Evolutionary conservation across 2,797 vertebrate genomes (phyloP), one percentile per base, ranked within the genome.

Genomic region (Holocentrus rufus): DNA sequence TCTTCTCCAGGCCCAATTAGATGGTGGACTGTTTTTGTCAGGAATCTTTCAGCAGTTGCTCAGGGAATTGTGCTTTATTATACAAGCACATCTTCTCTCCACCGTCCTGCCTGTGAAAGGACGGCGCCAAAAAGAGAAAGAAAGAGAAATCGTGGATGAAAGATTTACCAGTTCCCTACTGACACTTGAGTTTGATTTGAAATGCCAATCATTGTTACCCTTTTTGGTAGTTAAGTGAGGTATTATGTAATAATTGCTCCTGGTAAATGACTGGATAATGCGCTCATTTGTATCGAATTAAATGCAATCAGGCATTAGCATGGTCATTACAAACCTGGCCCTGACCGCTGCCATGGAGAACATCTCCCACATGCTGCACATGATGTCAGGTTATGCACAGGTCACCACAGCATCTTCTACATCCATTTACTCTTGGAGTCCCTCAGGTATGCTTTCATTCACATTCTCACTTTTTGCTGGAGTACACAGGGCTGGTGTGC

Each of bases 1-100:
- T 75, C 56, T 84, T 81, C 80, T 91, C 83, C 75, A 84, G 86
- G 65, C 54, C 79, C 90, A 91, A 87, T 93, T 90, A 92, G 83
- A 82, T 62, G 50, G 59, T 87, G 83, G 77, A 68, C 76, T 72
- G 78, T 85, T 86, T 84, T 79, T 83, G 65, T 88, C 85, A 78
- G 80, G 76, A 84, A 74, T 81, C 87, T 89, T 85, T 88, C 83
- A 85, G 71, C 81, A 74, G 73, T 74, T 63, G 76, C 80, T 84
- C 4, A 25, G 76, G 75, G 80, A 82, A 77, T 79, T 50, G 22
- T 72, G 66, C 65, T 87, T 89, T 84, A 80, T 86, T 77, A 72
- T 78, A 80, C 55, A 58, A 52, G 69, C 66, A 72, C 22, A 53
- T 65, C 47, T 7, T 13, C 36, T 50, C 25, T 47, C 65, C 22